Conservation (phyloP, 1,140 invertebrate species). For the Rhizoglyphus robini region DNA sequence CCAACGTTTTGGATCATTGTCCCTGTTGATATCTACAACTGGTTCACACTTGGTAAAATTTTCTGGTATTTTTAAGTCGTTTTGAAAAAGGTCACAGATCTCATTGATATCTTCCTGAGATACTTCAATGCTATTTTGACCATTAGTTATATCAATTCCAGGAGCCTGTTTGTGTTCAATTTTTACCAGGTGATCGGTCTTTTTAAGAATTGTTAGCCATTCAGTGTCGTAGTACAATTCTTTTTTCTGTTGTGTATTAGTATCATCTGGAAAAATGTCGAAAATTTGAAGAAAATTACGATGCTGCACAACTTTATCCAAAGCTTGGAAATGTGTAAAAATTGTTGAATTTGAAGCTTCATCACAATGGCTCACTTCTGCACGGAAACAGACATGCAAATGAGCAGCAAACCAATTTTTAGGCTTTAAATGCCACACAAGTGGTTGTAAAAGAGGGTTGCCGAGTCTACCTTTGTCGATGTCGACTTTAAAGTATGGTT, state of each 20-base stretch:
- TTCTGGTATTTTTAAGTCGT: slow-evolving; percentile 50
- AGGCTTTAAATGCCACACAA: slow-evolving; percentile 64
- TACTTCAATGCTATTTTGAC: slow-evolving; percentile 27
- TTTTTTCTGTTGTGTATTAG: slow-evolving; percentile 9
- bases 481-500: slow-evolving; percentile 72
- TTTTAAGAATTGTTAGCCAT: slow-evolving; percentile 73
- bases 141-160: neutral
- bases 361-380: slow-evolving; percentile 53
- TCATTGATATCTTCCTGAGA: slow-evolving; percentile 53
- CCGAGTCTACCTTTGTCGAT: slow-evolving; percentile 65
- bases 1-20: slow-evolving; percentile 33
- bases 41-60: slow-evolving; percentile 62
- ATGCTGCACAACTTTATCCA: slow-evolving; percentile 87
- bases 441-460: slow-evolving; percentile 61
- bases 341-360: slow-evolving; percentile 20
- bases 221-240: slow-evolving; percentile 40
- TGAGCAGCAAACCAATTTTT: slow-evolving; percentile 93
- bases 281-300: slow-evolving; percentile 62
- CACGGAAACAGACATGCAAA: slow-evolving; percentile 89
- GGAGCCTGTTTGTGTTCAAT: slow-evolving; percentile 43
- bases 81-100: slow-evolving; percentile 47
- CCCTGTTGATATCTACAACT: slow-evolving; percentile 37
- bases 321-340: slow-evolving; percentile 76
- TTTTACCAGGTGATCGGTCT: slow-evolving; percentile 73
- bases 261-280: slow-evolving; percentile 21